These are phyloP conservation scores for Alosa sapidissima DNA, from an alignment of 2,797 vertebrate genomes.

Conservation along the genomic window DNA sequence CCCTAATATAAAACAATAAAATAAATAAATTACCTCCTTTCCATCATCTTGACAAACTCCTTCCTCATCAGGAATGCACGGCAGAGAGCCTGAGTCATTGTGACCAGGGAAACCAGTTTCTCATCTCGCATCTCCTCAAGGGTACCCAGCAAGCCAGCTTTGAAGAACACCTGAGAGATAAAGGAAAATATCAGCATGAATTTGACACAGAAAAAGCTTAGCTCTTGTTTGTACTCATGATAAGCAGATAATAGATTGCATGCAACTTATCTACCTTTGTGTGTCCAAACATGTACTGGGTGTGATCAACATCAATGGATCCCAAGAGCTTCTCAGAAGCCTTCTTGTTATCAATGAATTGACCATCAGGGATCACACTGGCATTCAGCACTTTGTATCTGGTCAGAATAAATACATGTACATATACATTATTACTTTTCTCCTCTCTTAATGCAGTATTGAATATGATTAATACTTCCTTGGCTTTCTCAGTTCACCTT, in stretches of 20 bases:
- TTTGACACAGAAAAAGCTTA: no score
- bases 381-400: conserved; percentile 85
- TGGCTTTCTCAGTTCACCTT: conserved; percentile 60
- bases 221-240: no score
- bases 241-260: no score
- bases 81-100: conserved; percentile 77
- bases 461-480: no score
- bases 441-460: not conserved
- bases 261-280: conserved; percentile 41
- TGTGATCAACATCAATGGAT: conserved; percentile 83
- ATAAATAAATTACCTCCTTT: conserved; percentile 64
- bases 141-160: conserved; percentile 81
- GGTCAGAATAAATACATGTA: not conserved
- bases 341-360: conserved; percentile 90
- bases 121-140: conserved; percentile 87
- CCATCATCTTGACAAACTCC: conserved; percentile 80
- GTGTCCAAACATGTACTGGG: conserved; percentile 84
- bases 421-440: not conserved
- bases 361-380: conserved; percentile 86
- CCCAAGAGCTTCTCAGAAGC: conserved; percentile 86
- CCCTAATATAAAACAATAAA: no score
- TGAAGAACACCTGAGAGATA: conserved; percentile 80
- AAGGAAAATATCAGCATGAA: not conserved
- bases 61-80: conserved; percentile 78
- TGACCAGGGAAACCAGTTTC: conserved; percentile 77